phyloP scores from a whole-genome alignment of 1,140 invertebrate genomes.

The Drosophila sucinea region DNA sequence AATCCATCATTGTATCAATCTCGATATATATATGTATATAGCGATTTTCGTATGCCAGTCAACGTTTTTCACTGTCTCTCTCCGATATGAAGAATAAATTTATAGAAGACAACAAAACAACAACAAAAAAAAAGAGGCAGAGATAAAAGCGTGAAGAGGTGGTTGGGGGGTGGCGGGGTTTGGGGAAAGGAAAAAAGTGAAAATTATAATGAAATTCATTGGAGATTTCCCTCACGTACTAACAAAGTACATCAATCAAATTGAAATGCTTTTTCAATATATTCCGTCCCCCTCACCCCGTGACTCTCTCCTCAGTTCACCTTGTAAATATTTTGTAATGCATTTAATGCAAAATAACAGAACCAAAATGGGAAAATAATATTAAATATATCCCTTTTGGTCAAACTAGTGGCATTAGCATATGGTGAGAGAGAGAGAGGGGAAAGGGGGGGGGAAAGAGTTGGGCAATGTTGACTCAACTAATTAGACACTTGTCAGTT shows the following conservation, averaged over 20 bases:
- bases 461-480: constrained; percentile 57
- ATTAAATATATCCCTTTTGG: constrained; percentile 9
- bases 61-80: constrained; percentile 31
- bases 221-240: constrained; percentile 61
- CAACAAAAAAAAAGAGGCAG: too few relatives aligned
- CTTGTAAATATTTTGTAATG: constrained; percentile 50
- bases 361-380: constrained; percentile 16
- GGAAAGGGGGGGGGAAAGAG: neutral
- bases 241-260: constrained; percentile 72
- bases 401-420: neutral
- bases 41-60: constrained; percentile 62
- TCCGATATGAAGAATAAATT: constrained; percentile 22
- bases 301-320: neutral
- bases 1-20: constrained; percentile 62
- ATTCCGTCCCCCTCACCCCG: neutral
- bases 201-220: constrained; percentile 72
- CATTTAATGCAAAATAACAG: constrained; percentile 44
- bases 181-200: constrained; percentile 28
- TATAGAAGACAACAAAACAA: constrained; percentile 32
- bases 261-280: constrained; percentile 51
- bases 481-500: constrained; percentile 79
- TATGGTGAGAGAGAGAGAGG: constrained; percentile 1
- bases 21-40: constrained; percentile 15
- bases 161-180: too few relatives aligned
- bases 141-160: constrained; percentile 7